Evolutionary conservation across 2,113 vertebrate genomes (phyloP), one percentile per base, ranked within the genome.

Genomic region (Hymenochirus boettgeri): DNA sequence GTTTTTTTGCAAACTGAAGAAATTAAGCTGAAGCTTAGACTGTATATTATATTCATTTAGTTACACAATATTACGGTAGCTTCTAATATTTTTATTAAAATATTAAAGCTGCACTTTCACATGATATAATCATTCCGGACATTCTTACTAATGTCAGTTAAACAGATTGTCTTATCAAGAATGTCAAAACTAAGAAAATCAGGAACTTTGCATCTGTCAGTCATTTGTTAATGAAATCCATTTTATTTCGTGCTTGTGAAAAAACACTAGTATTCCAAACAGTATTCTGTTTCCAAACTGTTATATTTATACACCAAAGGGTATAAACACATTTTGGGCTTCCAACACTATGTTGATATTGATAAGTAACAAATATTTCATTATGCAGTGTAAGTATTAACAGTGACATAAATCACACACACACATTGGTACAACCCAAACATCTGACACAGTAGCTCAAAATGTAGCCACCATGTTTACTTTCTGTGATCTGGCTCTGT

Each of bases 141-240:
- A 9, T 35, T 35, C 39, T 42, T 42, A n/a, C 39, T n/a, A 42
- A 42, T n/a, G 47, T 10, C 21, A 50, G 47, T 13, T 50, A 5
- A 50, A 50, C 8, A 12, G 8, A 19, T 21, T 50, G 19, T 50
- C 8, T 13, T 24, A 50, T 21, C 17, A n/a, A 53, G 12, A 12
- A 55, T 31, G 52, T 55, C 52, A 55, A 55, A 55, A 26, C 52
- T 27, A 31, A 55, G 26, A 55, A 25, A 55, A 55, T 55, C 31
- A 31, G 52, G 26, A 31, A 27, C 29, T 55, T 55, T 55, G 52
- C 52, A 55, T 55, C 15, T 55, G 52, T 55, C 52, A 55, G 8
- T 55, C 52, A 55, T 27, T 55, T 29, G 52, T 7, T 55, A 55
- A 55, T 55, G 31, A 31, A 55, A 8, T 27, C 27, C 52, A 24